Evolutionary conservation across 2,113 vertebrate genomes (phyloP), one percentile per base, ranked within the genome.

Genomic region (Hyperoodon ampullatus): DNA sequence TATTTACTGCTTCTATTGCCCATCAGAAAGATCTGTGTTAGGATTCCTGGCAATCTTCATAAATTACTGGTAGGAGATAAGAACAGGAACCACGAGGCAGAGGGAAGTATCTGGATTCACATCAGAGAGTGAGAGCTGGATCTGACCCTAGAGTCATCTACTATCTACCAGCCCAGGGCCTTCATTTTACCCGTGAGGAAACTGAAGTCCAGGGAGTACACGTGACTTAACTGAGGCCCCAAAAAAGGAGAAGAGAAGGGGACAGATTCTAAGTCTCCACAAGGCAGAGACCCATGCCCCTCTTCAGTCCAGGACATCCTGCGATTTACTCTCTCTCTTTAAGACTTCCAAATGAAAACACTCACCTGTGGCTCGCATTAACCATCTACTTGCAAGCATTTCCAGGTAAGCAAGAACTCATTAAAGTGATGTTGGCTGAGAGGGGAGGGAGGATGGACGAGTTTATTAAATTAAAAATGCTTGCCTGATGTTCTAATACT

Each of bases 41-140:
- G 42, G 60, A 87, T 87, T 96, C 87, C 92, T 71, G 82, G 78
- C 39, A 30, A 63, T 58, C 89, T 78, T 88, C 21, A 26, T 68
- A 63, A 58, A 82, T 13, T 50, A 72, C 24, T 42, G 65, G 75
- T 78, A 65, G 15, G 39, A 83, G 60, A 47, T 33, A 88, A 88
- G 26, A 91, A 87, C 24, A 16, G n/a, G 75, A 78, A 86, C 35
- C 55, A n/a, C 0, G 26, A 85, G 60, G n/a, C 65, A 80, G 30
- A 71, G 21, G 28, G 42, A 55, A 72, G 3, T 39, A 53, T 60
- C 21, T 77, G 77, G 65, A 53, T 65, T 16, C 8, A 53, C 15
- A 55, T 61, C 21, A 58, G 33, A 84, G 9, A 55, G 18, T 5
- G 14, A 55, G 35, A 53, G 61, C 55, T 47, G 28, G 44, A 13